Evolutionary conservation across 2,797 vertebrate species (phyloP).

Genomic region (Lacerta viridis): DNA sequence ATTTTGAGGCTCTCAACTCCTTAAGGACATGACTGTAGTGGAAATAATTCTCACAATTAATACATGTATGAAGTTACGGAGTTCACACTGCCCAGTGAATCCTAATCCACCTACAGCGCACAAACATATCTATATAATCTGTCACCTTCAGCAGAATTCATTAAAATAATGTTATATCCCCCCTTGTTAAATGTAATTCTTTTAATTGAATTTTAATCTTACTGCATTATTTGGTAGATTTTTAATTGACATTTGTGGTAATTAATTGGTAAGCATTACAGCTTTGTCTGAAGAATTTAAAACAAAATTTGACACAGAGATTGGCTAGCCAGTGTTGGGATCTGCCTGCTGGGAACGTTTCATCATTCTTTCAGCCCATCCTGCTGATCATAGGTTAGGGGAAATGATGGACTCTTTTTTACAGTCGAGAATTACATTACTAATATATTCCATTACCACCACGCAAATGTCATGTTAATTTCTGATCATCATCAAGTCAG

Average conservation of each 20-base stretch:
- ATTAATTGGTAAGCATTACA: slow-evolving; percentile 88
- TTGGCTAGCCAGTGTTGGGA: slow-evolving; percentile 79
- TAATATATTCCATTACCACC: slow-evolving; percentile 94
- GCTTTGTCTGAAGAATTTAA: slow-evolving; percentile 83
- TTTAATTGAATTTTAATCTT: slow-evolving; percentile 91
- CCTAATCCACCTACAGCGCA: slow-evolving; percentile 79
- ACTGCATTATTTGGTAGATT: slow-evolving; percentile 85
- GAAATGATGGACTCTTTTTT: slow-evolving; percentile 86
- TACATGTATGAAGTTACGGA: slow-evolving; percentile 76
- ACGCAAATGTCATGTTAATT: slow-evolving; percentile 95
- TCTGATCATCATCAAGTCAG: slow-evolving; percentile 91
- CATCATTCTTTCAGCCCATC: slow-evolving; percentile 83
- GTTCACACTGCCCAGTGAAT: slow-evolving; percentile 80
- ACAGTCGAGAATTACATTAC: slow-evolving; percentile 91
- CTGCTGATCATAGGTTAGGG: slow-evolving; percentile 79
- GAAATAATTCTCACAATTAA: slow-evolving; percentile 81
- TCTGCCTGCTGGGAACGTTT: slow-evolving; percentile 86
- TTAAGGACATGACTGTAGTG: slow-evolving; percentile 72
- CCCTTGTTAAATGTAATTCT: slow-evolving; percentile 84
- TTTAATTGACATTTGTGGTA: slow-evolving; percentile 90
- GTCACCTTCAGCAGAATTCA: slow-evolving; percentile 89
- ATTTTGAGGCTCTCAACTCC: slow-evolving; percentile 63
- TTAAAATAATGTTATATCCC: slow-evolving; percentile 84
- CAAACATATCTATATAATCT: slow-evolving; percentile 86
- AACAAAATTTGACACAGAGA: slow-evolving; percentile 88